These are phyloP conservation scores for Pleuronectes platessa DNA, from an alignment of 2,113 vertebrate genomes.

Conservation along the genomic window DNA sequence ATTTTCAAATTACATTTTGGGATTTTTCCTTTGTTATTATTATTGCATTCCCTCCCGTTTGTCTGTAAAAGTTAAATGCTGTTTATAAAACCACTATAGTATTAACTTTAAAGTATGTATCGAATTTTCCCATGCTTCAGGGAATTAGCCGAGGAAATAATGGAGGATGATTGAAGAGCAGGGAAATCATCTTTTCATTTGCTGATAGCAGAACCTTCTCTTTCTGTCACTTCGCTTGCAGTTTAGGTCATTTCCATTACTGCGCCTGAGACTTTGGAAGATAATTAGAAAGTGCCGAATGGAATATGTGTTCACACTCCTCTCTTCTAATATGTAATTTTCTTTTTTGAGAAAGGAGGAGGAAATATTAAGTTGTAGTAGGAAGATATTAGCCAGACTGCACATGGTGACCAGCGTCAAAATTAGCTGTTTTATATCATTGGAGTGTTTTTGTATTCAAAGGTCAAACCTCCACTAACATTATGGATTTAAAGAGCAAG, in stretches of 20 bases:
- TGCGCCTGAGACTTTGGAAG: constrained; percentile 39
- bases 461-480: neutral
- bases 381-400: constrained; percentile 54
- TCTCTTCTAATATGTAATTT: constrained; percentile 49
- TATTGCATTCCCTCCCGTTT: neutral
- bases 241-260: constrained; percentile 61
- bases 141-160: constrained; percentile 46
- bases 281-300: constrained; percentile 57
- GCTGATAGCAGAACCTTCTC: constrained; percentile 46
- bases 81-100: neutral
- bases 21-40: constrained; percentile 4
- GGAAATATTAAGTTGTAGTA: constrained; percentile 35
- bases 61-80: constrained; percentile 1
- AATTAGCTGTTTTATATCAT: neutral
- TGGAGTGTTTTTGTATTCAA: neutral
- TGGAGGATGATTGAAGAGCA: constrained; percentile 49
- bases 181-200: constrained; percentile 45
- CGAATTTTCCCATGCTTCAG: constrained; percentile 25
- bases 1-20: constrained; percentile 2
- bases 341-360: constrained; percentile 39
- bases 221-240: constrained; percentile 41
- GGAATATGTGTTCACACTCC: constrained; percentile 50
- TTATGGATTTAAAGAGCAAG: constrained; percentile 5
- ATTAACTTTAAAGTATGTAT: constrained; percentile 6
- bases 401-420: neutral